phyloP scores from a whole-genome alignment of 2,113 vertebrate species.

The Acanthisitta chloris region DNA sequence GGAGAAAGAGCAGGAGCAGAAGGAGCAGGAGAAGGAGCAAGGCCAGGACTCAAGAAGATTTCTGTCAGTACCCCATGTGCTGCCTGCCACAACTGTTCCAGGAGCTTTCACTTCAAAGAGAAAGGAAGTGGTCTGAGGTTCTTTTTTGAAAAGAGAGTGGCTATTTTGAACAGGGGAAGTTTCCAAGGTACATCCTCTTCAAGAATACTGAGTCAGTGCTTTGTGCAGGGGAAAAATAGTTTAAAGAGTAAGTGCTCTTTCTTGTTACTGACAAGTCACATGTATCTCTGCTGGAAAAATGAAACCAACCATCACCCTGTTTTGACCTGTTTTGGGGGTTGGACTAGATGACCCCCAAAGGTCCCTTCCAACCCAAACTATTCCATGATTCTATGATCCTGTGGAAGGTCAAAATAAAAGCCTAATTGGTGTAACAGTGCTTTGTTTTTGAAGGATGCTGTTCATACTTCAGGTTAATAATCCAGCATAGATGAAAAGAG shows the following conservation, averaged over 20 bases:
- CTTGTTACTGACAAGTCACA: neutral
- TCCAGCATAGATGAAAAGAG: neutral
- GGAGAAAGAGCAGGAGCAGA: too few relatives aligned
- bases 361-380: neutral
- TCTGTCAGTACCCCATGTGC: accelerated
- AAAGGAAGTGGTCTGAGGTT: neutral
- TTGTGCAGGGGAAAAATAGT: accelerated
- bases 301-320: neutral
- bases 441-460: neutral
- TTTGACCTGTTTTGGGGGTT: neutral
- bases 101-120: neutral
- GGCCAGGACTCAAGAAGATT: too few relatives aligned
- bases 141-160: neutral
- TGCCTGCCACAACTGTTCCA: accelerated
- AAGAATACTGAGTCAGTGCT: neutral
- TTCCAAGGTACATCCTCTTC: neutral
- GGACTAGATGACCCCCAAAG: neutral
- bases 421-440: neutral
- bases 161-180: neutral
- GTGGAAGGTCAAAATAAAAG: neutral
- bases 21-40: neutral
- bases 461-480: neutral
- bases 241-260: neutral
- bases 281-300: neutral
- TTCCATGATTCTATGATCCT: neutral